Percentiles rank a stretch among this genome's conserved stretches.
These are phyloP conservation scores for Cotesia chilonis DNA, from an alignment of 1,140 invertebrate species.

Conservation along the genomic window DNA sequence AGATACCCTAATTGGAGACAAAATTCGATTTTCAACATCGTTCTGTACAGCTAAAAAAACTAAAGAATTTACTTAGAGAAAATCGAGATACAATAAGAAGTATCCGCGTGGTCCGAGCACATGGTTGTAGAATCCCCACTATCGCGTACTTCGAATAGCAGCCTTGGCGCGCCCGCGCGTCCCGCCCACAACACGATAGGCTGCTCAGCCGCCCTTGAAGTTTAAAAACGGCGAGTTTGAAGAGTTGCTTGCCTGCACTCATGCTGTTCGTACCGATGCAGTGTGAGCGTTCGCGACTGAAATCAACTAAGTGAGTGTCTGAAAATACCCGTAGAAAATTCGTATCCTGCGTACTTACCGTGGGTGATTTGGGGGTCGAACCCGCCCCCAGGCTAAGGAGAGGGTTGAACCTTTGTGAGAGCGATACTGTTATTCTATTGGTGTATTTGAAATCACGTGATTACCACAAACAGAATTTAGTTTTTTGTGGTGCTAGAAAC, in stretches of 20 bases:
- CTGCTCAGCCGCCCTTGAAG: constrained; percentile 37
- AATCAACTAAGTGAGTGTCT: constrained; percentile 7
- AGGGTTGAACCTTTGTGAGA: constrained; percentile 54
- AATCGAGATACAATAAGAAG: background rate
- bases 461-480: constrained; percentile 31
- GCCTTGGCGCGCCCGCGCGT: constrained; percentile 47
- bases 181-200: constrained; percentile 50
- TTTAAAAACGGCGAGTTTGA: constrained; percentile 29
- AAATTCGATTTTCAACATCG: no score
- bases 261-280: constrained; percentile 49
- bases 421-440: constrained; percentile 60
- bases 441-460: constrained; percentile 57
- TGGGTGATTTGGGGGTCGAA: constrained; percentile 44
- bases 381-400: constrained; percentile 58
- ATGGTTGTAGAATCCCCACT: constrained; percentile 35
- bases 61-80: no score
- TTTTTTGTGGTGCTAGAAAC: constrained; percentile 24
- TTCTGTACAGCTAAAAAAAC: no score
- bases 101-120: constrained; percentile 41
- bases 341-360: constrained; percentile 21
- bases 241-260: constrained; percentile 46
- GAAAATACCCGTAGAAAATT: constrained; percentile 11
- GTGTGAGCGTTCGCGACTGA: constrained; percentile 30
- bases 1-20: no score
- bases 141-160: constrained; percentile 1